These are phyloP conservation scores for Euleptes europaea DNA, from an alignment of 2,113 vertebrate species.

Conservation along the genomic window DNA sequence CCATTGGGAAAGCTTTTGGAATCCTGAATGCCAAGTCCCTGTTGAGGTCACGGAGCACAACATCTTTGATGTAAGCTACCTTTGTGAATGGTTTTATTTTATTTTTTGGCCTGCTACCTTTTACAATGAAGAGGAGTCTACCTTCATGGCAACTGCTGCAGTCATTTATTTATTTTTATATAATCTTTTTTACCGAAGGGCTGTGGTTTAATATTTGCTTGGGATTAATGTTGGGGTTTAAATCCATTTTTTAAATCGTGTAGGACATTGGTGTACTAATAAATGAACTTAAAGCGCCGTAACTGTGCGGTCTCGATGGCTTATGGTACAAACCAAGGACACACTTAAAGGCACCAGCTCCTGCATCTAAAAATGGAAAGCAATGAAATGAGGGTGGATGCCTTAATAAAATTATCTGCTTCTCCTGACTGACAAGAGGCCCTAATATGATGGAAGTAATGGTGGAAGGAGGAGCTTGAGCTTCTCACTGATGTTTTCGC, in stretches of 20 bases:
- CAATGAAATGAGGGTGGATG: slow-evolving; percentile 83
- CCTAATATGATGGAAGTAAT: not conserved
- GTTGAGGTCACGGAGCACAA: not conserved
- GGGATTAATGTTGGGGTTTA: slow-evolving; percentile 59
- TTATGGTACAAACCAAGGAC: slow-evolving; percentile 74
- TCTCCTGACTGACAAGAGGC: not conserved
- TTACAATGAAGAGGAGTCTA: slow-evolving; percentile 47
- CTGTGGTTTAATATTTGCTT: slow-evolving; percentile 68
- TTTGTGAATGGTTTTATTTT: not conserved
- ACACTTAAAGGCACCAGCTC: slow-evolving; percentile 73
- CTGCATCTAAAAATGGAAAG: slow-evolving; percentile 75
- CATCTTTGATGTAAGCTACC: slow-evolving; percentile 13
- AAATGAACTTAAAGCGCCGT: slow-evolving; percentile 61
- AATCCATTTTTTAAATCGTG: slow-evolving; percentile 59
- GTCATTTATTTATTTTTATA: slow-evolving; percentile 57
- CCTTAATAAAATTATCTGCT: slow-evolving; percentile 56
- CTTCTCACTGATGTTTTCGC: not conserved
- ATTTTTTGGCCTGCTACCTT: slow-evolving; percentile 46
- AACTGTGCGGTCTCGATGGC: slow-evolving; percentile 64
- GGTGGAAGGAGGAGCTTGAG: not conserved
- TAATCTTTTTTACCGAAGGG: slow-evolving; percentile 58
- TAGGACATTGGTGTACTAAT: slow-evolving; percentile 68
- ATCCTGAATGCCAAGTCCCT: slow-evolving; percentile 15
- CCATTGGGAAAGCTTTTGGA: slow-evolving; percentile 46
- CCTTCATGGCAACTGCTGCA: slow-evolving; percentile 54